Evolutionary conservation across 2,888 invertebrate genomes (phyloP).

Genomic region (Sarcophaga carnaria): DNA sequence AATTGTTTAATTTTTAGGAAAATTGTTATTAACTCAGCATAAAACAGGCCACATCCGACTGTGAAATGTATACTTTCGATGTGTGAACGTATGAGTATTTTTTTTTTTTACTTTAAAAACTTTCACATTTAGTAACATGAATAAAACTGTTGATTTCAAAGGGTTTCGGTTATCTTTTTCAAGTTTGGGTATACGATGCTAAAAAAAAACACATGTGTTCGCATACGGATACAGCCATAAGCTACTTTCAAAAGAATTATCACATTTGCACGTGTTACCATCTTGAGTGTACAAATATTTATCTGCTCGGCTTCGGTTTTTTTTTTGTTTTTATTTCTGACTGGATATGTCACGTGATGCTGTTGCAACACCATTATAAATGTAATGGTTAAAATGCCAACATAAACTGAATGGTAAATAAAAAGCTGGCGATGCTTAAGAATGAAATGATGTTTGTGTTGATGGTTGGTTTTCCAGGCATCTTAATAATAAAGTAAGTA

Average conservation of each 20-base stretch:
- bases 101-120: slow-evolving; percentile 2
- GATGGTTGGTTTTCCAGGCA: slow-evolving; percentile 61
- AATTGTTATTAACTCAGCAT: too few species aligned
- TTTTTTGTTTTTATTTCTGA: slow-evolving; percentile 9
- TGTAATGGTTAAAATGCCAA: slow-evolving; percentile 62
- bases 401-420: slow-evolving; percentile 24
- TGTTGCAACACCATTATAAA: slow-evolving; percentile 64
- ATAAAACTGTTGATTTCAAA: slow-evolving; percentile 67
- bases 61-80: not conserved
- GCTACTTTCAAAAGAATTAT: slow-evolving; percentile 65
- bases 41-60: too few species aligned
- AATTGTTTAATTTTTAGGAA: too few species aligned
- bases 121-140: not conserved
- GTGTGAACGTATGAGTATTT: not conserved
- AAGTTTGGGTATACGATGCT: not conserved
- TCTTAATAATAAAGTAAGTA: slow-evolving; percentile 65
- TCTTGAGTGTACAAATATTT: slow-evolving; percentile 55
- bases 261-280: slow-evolving; percentile 68
- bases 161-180: slow-evolving; percentile 41
- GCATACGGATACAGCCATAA: slow-evolving; percentile 39
- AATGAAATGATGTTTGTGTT: slow-evolving; percentile 38
- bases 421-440: slow-evolving; percentile 22
- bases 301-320: slow-evolving; percentile 3
- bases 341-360: slow-evolving; percentile 65
- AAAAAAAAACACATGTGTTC: slow-evolving; percentile 1